Evolutionary conservation across 1,140 invertebrate genomes (phyloP).

Genomic region (Bactericera cockerelli): DNA sequence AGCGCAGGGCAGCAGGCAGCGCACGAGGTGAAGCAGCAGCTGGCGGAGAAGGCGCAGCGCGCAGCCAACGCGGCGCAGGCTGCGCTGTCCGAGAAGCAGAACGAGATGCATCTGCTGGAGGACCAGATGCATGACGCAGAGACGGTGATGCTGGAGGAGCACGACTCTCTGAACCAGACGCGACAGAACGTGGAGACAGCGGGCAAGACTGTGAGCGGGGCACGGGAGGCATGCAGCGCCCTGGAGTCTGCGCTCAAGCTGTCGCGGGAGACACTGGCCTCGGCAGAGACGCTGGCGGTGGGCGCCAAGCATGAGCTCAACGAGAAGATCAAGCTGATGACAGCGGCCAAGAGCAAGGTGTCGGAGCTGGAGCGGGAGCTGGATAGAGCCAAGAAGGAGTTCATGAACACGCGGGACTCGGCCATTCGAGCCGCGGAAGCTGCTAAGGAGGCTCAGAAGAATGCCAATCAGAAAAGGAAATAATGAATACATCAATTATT

Average conservation of each 20-base stretch:
- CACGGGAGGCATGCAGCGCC: neutral
- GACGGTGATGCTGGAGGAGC: neutral
- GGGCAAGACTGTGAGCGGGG: neutral
- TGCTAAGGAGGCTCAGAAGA: neutral
- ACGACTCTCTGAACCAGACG: neutral
- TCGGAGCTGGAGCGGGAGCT: neutral
- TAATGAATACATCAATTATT: too few species aligned
- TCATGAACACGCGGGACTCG: neutral
- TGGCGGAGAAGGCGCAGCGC: neutral
- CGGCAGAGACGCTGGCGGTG: neutral
- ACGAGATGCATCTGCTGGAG: neutral
- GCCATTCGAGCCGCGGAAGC: neutral
- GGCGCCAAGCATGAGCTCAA: neutral
- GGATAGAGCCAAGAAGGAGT: neutral
- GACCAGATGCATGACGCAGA: constrained; percentile 4
- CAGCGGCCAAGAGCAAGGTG: neutral
- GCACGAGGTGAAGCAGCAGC: neutral
- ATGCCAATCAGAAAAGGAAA: neutral
- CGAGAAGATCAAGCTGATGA: constrained; percentile 1
- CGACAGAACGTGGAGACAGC: neutral
- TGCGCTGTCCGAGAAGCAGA: neutral
- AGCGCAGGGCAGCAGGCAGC: neutral
- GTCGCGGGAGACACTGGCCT: neutral
- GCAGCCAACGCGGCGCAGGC: neutral
- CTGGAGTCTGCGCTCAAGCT: neutral